Conservation (phyloP, 30 jellyfish, hydroid and myxozoan species). For the Aurelia aurita complex sp. Pacific region DNA sequence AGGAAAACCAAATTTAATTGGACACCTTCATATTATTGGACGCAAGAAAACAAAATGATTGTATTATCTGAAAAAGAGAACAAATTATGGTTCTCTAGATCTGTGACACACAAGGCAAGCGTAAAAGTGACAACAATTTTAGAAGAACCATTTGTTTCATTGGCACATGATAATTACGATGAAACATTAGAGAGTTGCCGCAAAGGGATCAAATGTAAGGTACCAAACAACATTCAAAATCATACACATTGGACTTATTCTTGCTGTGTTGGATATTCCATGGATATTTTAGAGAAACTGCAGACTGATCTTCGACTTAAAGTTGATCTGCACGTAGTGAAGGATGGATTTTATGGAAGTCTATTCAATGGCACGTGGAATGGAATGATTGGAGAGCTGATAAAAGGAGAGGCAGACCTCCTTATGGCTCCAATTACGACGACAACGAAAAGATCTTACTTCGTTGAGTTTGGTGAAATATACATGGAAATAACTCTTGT, state of each 20-base stretch:
- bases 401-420: conserved; percentile 75
- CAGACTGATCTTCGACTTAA: conserved; percentile 34
- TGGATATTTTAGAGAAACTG: conserved; percentile 64
- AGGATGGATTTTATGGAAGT: conserved; percentile 86
- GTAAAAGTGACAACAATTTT: conserved; percentile 17
- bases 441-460: conserved; percentile 35
- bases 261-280: conserved; percentile 84
- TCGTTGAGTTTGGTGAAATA: conserved; percentile 78
- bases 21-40: too few relatives aligned
- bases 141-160: conserved; percentile 49
- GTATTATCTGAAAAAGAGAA: too few relatives aligned
- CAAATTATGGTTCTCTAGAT: too few relatives aligned
- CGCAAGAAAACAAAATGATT: too few relatives aligned
- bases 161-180: not conserved
- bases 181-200: conserved; percentile 8
- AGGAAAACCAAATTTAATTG: too few relatives aligned
- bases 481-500: conserved; percentile 60
- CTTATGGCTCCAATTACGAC: conserved; percentile 85
- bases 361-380: conserved; percentile 46
- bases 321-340: conserved; percentile 65
- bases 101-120: too few relatives aligned
- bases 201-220: conserved; percentile 45
- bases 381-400: conserved; percentile 90
- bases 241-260: conserved; percentile 55
- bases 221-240: not conserved